phyloP scores from a whole-genome alignment of 2,888 invertebrate species.

The Proisotoma minuta region DNA sequence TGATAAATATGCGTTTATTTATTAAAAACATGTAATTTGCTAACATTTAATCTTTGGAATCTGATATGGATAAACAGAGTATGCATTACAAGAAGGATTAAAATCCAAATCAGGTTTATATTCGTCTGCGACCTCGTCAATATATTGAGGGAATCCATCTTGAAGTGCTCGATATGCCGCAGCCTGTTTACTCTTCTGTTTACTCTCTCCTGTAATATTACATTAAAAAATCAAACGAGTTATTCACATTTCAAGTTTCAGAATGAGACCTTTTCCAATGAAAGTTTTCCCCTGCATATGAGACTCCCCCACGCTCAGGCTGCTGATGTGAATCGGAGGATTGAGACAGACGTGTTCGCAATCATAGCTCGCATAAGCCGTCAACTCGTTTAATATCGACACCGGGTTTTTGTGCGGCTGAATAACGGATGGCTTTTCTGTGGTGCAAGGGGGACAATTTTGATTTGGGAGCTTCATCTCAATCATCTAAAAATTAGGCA shows the following conservation, averaged over 20 bases:
- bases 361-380: conserved; percentile 14
- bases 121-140: conserved; percentile 13
- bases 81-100: not conserved
- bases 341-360: conserved; percentile 9
- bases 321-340: conserved; percentile 14
- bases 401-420: conserved; percentile 21
- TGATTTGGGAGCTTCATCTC: conserved; percentile 1
- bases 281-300: conserved; percentile 15
- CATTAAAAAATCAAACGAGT: not conserved
- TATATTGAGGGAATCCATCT: conserved; percentile 10
- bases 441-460: conserved; percentile 27
- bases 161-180: conserved; percentile 23
- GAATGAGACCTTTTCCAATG: conserved; percentile 21
- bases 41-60: too few relatives aligned
- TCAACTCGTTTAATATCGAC: conserved; percentile 20
- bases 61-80: too few relatives aligned
- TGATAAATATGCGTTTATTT: not conserved
- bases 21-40: too few relatives aligned
- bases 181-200: conserved; percentile 16
- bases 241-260: not conserved
- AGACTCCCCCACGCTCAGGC: conserved; percentile 9
- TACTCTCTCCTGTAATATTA: conserved; percentile 6
- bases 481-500: not conserved
- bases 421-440: conserved; percentile 11
- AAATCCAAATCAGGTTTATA: conserved; percentile 11